phyloP scores from a whole-genome alignment of 2,888 invertebrate species.

The Drosophila kuntzei region DNA sequence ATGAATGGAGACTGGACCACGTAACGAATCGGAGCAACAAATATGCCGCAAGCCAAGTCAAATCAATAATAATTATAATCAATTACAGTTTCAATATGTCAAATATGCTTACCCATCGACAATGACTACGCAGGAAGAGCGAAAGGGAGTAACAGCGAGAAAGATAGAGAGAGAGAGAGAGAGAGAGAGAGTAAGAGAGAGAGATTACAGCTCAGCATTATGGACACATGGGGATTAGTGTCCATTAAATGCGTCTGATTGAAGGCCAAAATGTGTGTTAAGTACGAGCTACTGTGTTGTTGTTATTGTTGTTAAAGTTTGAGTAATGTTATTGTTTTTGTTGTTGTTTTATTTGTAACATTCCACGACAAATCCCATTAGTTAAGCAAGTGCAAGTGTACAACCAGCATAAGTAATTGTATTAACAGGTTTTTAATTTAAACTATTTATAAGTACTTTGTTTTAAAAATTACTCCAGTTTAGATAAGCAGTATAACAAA shows the following conservation, averaged over 20 bases:
- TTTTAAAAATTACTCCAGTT: neutral
- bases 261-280: constrained; percentile 43
- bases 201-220: constrained; percentile 21
- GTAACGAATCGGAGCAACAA: constrained; percentile 65
- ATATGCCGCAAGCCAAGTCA: constrained; percentile 30
- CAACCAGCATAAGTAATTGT: neutral
- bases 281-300: constrained; percentile 3
- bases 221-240: constrained; percentile 28
- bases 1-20: constrained; percentile 28
- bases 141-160: neutral
- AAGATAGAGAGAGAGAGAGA: neutral
- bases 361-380: constrained; percentile 18
- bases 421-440: constrained; percentile 20
- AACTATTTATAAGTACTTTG: constrained; percentile 5
- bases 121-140: constrained; percentile 58
- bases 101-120: constrained; percentile 46
- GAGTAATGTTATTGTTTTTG: constrained; percentile 1
- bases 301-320: constrained; percentile 9
- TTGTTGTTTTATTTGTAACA: constrained; percentile 14
- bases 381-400: constrained; percentile 23
- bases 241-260: constrained; percentile 27
- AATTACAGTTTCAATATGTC: constrained; percentile 59
- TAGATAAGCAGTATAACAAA: too few relatives aligned
- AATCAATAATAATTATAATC: constrained; percentile 38
- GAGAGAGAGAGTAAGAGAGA: neutral